Evolutionary conservation across 2,888 invertebrate species (phyloP), one percentile per base, ranked within the genome.

Genomic region (Nymphalis polychloros): DNA sequence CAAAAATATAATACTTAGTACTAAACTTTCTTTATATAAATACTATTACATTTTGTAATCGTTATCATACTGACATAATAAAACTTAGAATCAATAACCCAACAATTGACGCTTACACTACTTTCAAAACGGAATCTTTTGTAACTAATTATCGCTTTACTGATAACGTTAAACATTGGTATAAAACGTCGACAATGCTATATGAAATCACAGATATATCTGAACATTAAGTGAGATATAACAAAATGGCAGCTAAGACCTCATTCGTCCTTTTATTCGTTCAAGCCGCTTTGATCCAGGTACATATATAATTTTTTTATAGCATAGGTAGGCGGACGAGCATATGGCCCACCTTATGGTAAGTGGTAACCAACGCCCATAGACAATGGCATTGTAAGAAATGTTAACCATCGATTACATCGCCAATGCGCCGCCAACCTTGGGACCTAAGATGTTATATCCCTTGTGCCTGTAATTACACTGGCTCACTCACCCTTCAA

Each of bases 211-310:
- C 13, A 57, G 20, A 10, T 41, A 6, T 19, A 57, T n/a, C 35
- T 55, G 19, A 57, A 41, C 35, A 10, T 1, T 19, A 19, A 19
- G 17, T n/a, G 19, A 31, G 16, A 62, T 17, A 49, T 23, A 20
- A 13, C 57, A 70, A 62, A 53, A 71, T 69, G 72, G 47, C 48
- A 17, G 59, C 64, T 48, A 74, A 72, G 71, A 41, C 59, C 8
- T 31, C 27, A 6, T 48, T 76, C 50, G 20, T 77, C 17, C 17
- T 76, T 8, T 66, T 77, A 57, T 75, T 72, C 62, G 73, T 70
- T 50, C 76, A 75, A 64, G 69, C 69, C 16, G 53, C 77, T 8
- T 35, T 78, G 6, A 66, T 76, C 23, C 76, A 77, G 73, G 76
- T 76, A 70, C 72, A 48, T 60, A 27, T 2, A n/a, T n/a, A n/a